A percentile compares a stretch with the other conserved stretches of the same genome.
phyloP scores from a whole-genome alignment of 2,797 vertebrate genomes.

The Anolis apletophallus region DNA sequence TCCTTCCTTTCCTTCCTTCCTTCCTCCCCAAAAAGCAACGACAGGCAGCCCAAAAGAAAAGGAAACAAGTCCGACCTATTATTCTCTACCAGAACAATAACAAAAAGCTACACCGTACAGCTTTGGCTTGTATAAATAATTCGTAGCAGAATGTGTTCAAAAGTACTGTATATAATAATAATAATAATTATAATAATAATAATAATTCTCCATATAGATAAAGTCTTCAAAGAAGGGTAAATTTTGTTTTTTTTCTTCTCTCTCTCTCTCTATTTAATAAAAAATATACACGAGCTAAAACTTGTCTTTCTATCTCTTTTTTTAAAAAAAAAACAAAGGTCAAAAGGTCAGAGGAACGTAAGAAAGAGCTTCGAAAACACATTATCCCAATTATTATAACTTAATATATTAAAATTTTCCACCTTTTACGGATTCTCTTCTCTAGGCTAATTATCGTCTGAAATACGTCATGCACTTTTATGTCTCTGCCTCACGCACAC shows the following conservation, averaged over 20 bases:
- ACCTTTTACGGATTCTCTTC: constrained; percentile 81
- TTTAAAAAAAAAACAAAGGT: too few species aligned
- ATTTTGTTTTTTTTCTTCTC: too few species aligned
- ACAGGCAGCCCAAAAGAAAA: constrained; percentile 88
- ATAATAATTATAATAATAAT: too few species aligned
- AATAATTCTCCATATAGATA: constrained; percentile 85
- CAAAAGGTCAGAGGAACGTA: constrained; percentile 82
- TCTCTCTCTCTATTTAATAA: constrained; percentile 77
- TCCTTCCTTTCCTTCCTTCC: too few species aligned
- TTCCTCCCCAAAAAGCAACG: constrained; percentile 88
- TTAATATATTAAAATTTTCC: constrained; percentile 85
- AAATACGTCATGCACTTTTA: constrained; percentile 83
- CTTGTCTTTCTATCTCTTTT: constrained; percentile 82
- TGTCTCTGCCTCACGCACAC: constrained; percentile 56
- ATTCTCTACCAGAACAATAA: constrained; percentile 84
- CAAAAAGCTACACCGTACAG: constrained; percentile 87
- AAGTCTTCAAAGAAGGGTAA: constrained; percentile 86
- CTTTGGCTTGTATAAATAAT: constrained; percentile 99
- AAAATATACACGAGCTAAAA: constrained; percentile 89
- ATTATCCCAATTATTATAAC: constrained; percentile 87
- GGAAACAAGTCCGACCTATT: constrained; percentile 86
- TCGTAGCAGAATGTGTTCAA: constrained; percentile 93
- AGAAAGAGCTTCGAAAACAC: constrained; percentile 82
- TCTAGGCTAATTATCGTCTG: constrained; percentile 82
- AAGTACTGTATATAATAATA: constrained; percentile 91